Conservation (phyloP, 2,888 invertebrate genomes). For the Ferrisia virgata region DNA sequence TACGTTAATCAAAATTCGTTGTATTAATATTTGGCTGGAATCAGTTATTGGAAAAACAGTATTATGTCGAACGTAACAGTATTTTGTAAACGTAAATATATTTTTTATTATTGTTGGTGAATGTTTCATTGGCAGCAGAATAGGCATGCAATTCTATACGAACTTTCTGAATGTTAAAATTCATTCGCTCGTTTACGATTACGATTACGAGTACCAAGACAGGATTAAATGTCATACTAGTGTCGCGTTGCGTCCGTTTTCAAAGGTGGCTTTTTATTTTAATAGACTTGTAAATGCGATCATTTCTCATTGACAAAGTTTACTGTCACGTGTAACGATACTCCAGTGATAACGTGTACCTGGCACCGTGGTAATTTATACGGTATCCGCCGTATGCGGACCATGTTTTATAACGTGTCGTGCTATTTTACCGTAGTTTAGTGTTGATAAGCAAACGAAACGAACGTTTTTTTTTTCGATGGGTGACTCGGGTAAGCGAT, state of each 20-base stretch:
- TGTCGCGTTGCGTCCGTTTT: background rate
- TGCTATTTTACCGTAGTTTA: background rate
- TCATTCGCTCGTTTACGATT: background rate
- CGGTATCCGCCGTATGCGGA: background rate
- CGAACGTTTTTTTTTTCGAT: background rate
- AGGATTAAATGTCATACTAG: background rate
- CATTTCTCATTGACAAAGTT: background rate
- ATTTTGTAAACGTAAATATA: background rate
- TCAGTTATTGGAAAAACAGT: constrained; percentile 7
- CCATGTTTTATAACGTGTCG: background rate
- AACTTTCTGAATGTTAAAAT: background rate
- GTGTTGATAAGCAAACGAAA: background rate
- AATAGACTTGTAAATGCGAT: background rate
- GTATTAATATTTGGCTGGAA: background rate
- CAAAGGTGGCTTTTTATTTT: background rate
- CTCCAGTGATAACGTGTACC: background rate
- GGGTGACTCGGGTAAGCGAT: constrained; percentile 2
- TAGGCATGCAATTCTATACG: background rate
- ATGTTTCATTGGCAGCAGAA: background rate
- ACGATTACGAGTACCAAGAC: background rate
- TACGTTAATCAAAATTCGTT: constrained; percentile 28
- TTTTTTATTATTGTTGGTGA: constrained; percentile 3
- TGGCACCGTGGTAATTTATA: background rate
- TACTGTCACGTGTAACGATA: constrained; percentile 25
- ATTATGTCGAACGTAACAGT: constrained; percentile 24